Base-by-base conservation (phyloP, 1,140 invertebrate species). In the Drosophila teissieri region DNA sequence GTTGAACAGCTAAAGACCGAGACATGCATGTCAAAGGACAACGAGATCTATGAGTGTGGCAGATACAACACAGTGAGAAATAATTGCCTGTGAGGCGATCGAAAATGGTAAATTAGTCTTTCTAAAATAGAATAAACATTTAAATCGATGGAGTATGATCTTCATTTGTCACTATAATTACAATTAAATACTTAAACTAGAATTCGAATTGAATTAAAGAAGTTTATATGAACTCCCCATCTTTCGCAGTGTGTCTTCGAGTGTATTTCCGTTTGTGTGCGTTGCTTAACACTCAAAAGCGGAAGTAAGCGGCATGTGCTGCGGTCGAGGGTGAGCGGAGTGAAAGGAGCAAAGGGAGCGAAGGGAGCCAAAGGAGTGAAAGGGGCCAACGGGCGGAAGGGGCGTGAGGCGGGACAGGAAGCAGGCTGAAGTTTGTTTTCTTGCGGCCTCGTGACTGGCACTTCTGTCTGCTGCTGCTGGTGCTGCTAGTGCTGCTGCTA, bases 1-100 rank as follows among this genome's bases (percentile, higher is more conserved):
- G 72, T 45, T 65, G 63, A 68, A 64, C 74, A 46, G 61, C 75
- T 80, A 83, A 88, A 73, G 83, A 83, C 79, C 83, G 68, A 89
- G 84, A 89, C 83, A 80, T 88, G 67, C 83, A 89, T 88, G 83
- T 88, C 83, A 88, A 89, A 88, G 83, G 83, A 89, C 83, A 83
- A 63, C 64, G 63, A 78, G 62, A 27, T 44, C 24, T 53, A 8
- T 57, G 54, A 72, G 60, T 67, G 27, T 58, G 48, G 24, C 22
- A 39, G n/a, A 31, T 22, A 1, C 3, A 17, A 34, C 44, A 48
- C 55, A 31, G 42, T 0, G 10, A 27, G 31, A 61, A 53, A 24
- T 24, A 24, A 24, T 3, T 5, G 3, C 22, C 4, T 24, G 22
- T 24, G 4, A 4, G 22, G 3, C 22, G 22, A 3, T 22, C 2